Conservation (phyloP, 64 coral and sea anemone species). For the Pachyseris speciosa region DNA sequence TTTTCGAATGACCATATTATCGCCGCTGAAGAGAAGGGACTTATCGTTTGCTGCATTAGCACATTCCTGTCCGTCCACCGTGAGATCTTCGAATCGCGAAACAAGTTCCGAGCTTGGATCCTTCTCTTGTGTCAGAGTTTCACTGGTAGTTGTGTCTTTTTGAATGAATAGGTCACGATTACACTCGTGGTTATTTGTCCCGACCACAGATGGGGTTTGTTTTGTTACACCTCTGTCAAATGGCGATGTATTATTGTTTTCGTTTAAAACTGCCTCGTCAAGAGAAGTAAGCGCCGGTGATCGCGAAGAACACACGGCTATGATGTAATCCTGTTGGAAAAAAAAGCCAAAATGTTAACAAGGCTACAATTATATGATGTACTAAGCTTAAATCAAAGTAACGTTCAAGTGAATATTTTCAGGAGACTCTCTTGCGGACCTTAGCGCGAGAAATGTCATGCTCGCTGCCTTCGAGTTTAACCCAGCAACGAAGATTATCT, state of each 20-base stretch:
- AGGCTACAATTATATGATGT: not conserved
- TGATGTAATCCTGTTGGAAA: slow-evolving; percentile 11
- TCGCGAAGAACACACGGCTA: slow-evolving; percentile 1
- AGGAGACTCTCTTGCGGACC: not conserved
- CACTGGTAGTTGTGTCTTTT: not conserved
- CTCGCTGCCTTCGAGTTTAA: slow-evolving; percentile 27
- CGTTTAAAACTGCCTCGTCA: slow-evolving; percentile 30
- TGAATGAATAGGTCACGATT: not conserved
- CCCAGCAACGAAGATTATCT: slow-evolving; percentile 14
- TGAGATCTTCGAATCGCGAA: not conserved
- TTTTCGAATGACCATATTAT: not conserved
- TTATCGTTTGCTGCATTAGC: not conserved
- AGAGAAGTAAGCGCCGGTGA: not conserved
- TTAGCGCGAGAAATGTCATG: slow-evolving; percentile 11
- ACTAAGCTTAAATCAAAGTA: not conserved
- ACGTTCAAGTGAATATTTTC: not conserved
- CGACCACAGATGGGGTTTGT: slow-evolving; percentile 23
- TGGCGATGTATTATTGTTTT: slow-evolving; percentile 25
- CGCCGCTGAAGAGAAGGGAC: too few species aligned
- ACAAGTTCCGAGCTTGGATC: not conserved
- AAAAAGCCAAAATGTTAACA: not conserved
- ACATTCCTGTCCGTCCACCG: not conserved
- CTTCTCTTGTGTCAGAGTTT: not conserved
- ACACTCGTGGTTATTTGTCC: not conserved
- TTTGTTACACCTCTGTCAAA: slow-evolving; percentile 3